These are phyloP conservation scores for Sinocyclocheilus rhinocerous DNA, from an alignment of 2,113 vertebrate species.

Conservation along the genomic window DNA sequence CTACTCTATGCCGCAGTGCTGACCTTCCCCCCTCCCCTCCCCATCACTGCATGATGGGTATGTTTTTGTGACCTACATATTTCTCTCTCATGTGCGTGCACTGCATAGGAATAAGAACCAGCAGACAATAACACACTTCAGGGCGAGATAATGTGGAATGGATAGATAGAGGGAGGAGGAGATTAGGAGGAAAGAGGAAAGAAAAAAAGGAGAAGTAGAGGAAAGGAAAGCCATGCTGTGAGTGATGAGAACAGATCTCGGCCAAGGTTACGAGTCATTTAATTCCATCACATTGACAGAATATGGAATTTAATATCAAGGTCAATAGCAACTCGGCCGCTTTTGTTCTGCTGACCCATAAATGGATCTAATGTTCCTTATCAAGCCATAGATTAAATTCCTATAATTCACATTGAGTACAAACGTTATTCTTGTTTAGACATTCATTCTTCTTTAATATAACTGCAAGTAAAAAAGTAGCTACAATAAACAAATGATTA, in stretches of 20 bases:
- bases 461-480: not conserved
- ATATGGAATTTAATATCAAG: constrained; percentile 11
- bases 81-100: not conserved
- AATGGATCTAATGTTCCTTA: not conserved
- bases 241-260: not conserved
- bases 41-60: constrained; percentile 53
- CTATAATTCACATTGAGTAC: not conserved
- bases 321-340: not conserved
- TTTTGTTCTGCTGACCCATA: constrained; percentile 16
- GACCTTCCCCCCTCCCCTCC: constrained; percentile 41
- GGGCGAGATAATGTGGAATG: not conserved
- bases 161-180: not conserved
- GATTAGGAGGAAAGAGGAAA: not conserved
- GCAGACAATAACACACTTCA: constrained; percentile 17
- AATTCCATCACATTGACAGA: not conserved
- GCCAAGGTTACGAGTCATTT: constrained; percentile 21
- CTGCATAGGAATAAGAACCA: not conserved
- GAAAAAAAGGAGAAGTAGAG: not conserved
- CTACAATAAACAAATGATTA: not conserved
- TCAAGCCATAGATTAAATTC: not conserved
- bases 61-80: constrained; percentile 77
- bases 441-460: not conserved
- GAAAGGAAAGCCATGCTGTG: not conserved
- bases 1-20: constrained; percentile 41
- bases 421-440: not conserved